Conservation (phyloP, 2,113 vertebrate genomes). For the Phodopus roborovskii region DNA sequence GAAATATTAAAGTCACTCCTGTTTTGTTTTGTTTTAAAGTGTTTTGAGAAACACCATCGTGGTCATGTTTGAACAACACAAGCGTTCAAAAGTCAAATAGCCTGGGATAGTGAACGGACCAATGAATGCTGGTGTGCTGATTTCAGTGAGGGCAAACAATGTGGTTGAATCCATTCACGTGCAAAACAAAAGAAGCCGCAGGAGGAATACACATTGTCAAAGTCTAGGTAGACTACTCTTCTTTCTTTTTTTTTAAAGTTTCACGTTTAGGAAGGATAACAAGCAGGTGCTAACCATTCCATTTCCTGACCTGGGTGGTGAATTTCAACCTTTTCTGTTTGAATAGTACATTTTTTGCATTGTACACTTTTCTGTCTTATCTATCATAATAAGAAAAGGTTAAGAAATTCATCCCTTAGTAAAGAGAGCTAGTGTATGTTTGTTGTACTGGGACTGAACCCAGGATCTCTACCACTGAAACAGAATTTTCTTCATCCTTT, state of each 20-base stretch:
- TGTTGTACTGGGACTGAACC: too few species aligned
- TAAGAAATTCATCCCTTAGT: neutral
- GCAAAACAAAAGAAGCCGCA: neutral
- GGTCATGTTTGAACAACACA: neutral
- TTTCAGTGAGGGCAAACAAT: neutral
- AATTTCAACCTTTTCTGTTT: neutral
- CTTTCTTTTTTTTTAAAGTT: neutral
- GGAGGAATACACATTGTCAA: neutral
- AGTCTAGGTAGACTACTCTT: neutral
- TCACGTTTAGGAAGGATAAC: neutral
- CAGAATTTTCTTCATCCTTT: neutral
- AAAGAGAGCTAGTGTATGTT: neutral
- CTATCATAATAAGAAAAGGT: neutral
- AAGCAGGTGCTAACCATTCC: neutral
- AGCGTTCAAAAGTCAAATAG: neutral
- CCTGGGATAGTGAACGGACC: neutral
- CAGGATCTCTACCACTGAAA: neutral
- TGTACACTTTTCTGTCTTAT: neutral
- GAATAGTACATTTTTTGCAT: neutral
- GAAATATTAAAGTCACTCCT: neutral
- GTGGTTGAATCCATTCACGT: neutral
- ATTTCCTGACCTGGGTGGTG: neutral
- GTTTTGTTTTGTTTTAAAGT: neutral
- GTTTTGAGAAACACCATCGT: slow-evolving; percentile 23
- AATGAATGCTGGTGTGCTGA: neutral